Evolutionary conservation across 2,797 vertebrate species (phyloP), one percentile per base, ranked within the genome.

Genomic region (Coccyzus lansbergi): DNA sequence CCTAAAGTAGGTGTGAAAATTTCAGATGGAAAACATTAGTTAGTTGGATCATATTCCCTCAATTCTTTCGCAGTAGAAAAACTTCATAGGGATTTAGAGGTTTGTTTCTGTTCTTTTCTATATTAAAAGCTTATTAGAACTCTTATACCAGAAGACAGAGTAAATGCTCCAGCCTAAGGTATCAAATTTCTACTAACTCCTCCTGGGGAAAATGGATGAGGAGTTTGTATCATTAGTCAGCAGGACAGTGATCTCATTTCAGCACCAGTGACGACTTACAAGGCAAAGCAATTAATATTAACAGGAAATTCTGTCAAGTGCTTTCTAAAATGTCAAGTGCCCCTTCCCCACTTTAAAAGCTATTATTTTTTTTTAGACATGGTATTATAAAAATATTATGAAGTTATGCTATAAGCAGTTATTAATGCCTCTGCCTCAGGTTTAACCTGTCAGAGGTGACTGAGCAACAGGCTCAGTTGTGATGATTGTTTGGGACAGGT

Each of bases 311-410:
- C 55, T 44, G 55, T 59, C 44, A 94, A 93, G 83, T 95, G 94
- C 88, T 85, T 93, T 75, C 69, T 78, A 83, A 89, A 80, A 75
- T 48, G 40, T 49, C 67, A 88, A 38, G 22, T 93, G 52, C 25
- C 12, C 16, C 60, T 55, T 12, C 10, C 5, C 9, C 26, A n/a
- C 5, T 42, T 83, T 38, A 75, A 20, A 91, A 36, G 17, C 53
- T 46, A 64, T 85, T 64, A 72, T 74, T 91, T 77, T 74, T 91
- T 77, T 68, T 60, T 56, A 85, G 69, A 52, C 51, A 48, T 10
- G 49, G 34, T 29, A 51, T 60, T 77, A n/a, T 53, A 58, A 58
- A 84, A 59, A 19, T 78, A 42, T 81, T 68, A 72, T 8, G 7
- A 70, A 87, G 36, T n/a, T 55, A 40, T 24, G 22, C 34, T 78